Base-by-base conservation (phyloP, 2,113 vertebrate species). In the Noturus placidus region DNA sequence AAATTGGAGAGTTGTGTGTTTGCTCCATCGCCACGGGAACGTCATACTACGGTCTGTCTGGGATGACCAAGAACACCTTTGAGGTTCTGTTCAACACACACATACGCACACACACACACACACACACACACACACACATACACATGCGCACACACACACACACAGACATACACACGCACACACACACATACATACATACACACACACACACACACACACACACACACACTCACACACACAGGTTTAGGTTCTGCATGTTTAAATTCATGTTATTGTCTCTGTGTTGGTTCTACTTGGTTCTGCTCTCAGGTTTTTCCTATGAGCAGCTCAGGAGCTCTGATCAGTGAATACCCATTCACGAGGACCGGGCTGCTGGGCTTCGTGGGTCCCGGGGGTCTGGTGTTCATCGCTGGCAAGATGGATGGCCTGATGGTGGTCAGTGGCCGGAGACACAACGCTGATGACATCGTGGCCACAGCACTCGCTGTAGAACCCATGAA, bases 61-160 rank as follows among this genome's bases (percentile, higher is more conserved):
- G 98, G 91, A 99, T 99, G 98, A 99, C 98, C 90, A 99, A 99
- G 95, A 99, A 99, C 93, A 99, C 97, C 22, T 99, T 99, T 59
- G 98, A 99, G 97, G 98, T 99, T 59, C 54, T 38, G 20, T 22
- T 38, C 33, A 61, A 69, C 63, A 52, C 38, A 33, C 82, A 52
- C 25, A 22, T 59, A 67, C 42, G 33, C 19, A 54, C 38, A 38
- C 50, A 30, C 52, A 82, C 33, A 6, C 33, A 72, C 9, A 74
- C 69, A 38, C 17, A 35, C 17, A 30, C 65, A 15, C 57, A 82
- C 57, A 82, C 30, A 82, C 59, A 63, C 19, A n/a, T n/a, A n/a
- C n/a, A n/a, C n/a, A n/a, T n/a, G n/a, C n/a, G n/a, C n/a, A n/a
- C n/a, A n/a, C n/a, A n/a, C n/a, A n/a, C n/a, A n/a, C n/a, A n/a